Evolutionary conservation across 2,797 vertebrate genomes (phyloP), one percentile per base, ranked within the genome.

Genomic region (Halcyon leucocephala): DNA sequence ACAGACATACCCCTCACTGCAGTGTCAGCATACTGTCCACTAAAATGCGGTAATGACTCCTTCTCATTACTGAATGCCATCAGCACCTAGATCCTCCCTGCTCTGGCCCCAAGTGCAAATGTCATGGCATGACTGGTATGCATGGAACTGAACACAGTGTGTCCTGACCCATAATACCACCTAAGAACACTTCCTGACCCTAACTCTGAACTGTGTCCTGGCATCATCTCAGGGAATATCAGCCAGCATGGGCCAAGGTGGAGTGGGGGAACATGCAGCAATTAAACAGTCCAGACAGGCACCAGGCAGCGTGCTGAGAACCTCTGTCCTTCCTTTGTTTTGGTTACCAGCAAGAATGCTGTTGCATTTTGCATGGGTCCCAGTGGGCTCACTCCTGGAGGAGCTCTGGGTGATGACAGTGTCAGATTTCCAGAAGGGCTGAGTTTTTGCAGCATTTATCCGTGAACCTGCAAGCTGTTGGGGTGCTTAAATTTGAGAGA

Each of bases 351-450:
- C 33, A 24, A 6, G 6, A 14, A 6, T 67, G 48, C 16, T 1
- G 0, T 35, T 42, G 41, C 62, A 18, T 28, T 73, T 81, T n/a
- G 26, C 7, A 0, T 18, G 14, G 55, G 25, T 25, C 16, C 29
- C 12, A 1, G 0, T 7, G 41, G 33, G 10, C 18, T 67, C 26
- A 6, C 8, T 61, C 26, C 35, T 28, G 1, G 1, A 31, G n/a
- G 35, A 86, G 35, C 49, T 81, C 28, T 33, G n/a, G 28, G 28
- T 74, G 35, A 28, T 69, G n/a, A 49, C 64, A 76, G 17, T 12
- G 12, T 6, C 24, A 57, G 19, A 49, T 55, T 62, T 21, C 48
- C 42, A 11, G 26, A 19, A 29, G 19, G 22, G 9, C 44, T 60
- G 33, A 46, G 33, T 15, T 72, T 60, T 21, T 14, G 18, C 39